Conservation (phyloP, 1,140 invertebrate genomes). For the Polyergus mexicanus region DNA sequence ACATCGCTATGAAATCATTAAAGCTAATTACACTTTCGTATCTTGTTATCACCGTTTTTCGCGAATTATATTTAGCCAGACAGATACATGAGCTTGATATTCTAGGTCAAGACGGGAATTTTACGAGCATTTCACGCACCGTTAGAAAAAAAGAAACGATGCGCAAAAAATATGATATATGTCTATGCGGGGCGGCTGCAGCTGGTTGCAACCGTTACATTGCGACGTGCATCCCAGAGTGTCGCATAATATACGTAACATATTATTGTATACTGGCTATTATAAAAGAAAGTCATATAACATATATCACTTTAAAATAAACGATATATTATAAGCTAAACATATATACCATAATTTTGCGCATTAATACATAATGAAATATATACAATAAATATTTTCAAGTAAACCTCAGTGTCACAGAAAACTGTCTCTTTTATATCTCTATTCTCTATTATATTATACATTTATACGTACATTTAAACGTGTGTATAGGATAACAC, state of each 20-base stretch:
- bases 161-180: conserved; percentile 12
- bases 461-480: background rate
- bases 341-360: background rate
- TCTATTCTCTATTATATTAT: background rate
- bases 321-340: background rate
- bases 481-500: background rate
- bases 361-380: background rate
- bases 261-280: background rate
- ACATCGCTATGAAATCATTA: conserved; percentile 8
- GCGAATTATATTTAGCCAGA: conserved; percentile 35
- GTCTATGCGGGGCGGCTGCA: conserved; percentile 22
- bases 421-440: background rate
- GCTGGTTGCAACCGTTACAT: conserved; percentile 33
- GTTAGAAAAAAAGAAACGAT: conserved; percentile 60
- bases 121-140: conserved; percentile 37
- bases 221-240: conserved; percentile 5
- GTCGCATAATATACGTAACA: background rate
- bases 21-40: background rate
- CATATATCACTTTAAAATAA: background rate
- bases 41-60: background rate
- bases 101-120: conserved; percentile 44
- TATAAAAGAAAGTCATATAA: conserved; percentile 7
- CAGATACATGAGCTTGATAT: conserved; percentile 8
- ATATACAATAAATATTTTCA: background rate
- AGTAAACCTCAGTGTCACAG: background rate